Evolutionary conservation across 2,888 invertebrate species (phyloP), one percentile per base, ranked within the genome.

Genomic region (Taphrorychus bicolor): DNA sequence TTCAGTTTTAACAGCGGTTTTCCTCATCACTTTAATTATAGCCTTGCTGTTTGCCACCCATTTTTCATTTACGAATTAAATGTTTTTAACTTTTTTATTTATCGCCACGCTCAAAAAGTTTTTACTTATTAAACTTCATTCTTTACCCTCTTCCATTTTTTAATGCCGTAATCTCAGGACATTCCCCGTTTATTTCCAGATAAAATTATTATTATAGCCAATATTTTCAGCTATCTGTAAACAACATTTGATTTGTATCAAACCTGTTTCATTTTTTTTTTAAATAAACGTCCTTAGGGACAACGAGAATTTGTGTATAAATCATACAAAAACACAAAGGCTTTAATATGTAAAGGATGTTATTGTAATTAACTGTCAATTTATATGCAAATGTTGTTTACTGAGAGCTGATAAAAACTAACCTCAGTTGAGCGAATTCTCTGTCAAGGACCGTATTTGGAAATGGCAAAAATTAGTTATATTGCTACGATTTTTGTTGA

Each of bases 1-100:
- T 75, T 72, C 72, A 71, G 72, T 73, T 65, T 73, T 73, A 74
- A 72, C 75, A 72, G 76, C 73, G 74, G 76, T 76, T 76, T 74
- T 73, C 66, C 72, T 73, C 73, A 71, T 74, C 75, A 74, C 72
- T 72, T 74, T 73, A 71, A 74, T 73, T 73, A 69, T 60, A 59
- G 70, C 70, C 49, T 62, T 66, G 71, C 69, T 71, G 59, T 69
- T 71, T 71, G 69, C 69, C 71, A 59, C 54, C 48, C 69, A 69
- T 69, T 71, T 69, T 69, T 69, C 68, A 66, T 68, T 70, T 69
- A 57, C 40, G 60, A 67, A 67, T 70, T 64, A 70, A 67, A 70
- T 67, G 63, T 67, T 70, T 70, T 67, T 64, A 67, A 70, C 66
- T 67, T 70, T 70, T 70, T 67, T 67, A 67, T 70, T 70, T 70